Evolutionary conservation across 2,888 invertebrate genomes (phyloP).

Genomic region (Aromia moschata): DNA sequence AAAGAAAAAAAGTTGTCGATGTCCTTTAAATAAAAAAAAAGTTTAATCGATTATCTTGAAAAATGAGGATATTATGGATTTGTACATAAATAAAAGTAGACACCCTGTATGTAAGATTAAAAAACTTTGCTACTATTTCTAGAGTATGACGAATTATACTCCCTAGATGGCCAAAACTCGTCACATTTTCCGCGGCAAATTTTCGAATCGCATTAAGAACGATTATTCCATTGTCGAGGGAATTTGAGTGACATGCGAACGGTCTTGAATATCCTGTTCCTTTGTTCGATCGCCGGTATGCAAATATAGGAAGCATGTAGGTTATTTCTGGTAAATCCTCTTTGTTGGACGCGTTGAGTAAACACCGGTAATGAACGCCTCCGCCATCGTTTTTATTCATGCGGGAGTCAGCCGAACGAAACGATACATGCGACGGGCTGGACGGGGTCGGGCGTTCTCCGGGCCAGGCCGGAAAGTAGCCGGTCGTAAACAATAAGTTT

Average conservation of each 20-base stretch:
- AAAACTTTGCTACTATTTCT: too few relatives aligned
- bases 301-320: constrained; percentile 28
- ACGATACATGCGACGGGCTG: constrained; percentile 11
- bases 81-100: too few relatives aligned
- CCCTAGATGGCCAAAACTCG: background rate
- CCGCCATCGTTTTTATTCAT: constrained; percentile 16
- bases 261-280: constrained; percentile 29
- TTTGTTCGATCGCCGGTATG: constrained; percentile 22
- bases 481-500: background rate
- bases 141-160: background rate
- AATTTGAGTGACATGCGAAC: constrained; percentile 15
- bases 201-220: background rate
- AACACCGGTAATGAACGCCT: constrained; percentile 32
- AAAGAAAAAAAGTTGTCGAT: too few relatives aligned
- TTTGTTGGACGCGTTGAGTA: constrained; percentile 21
- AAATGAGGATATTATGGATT: too few relatives aligned
- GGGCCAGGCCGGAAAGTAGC: background rate
- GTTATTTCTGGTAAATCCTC: constrained; percentile 26
- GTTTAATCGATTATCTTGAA: too few relatives aligned
- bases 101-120: too few relatives aligned
- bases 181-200: background rate
- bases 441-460: background rate
- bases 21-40: too few relatives aligned
- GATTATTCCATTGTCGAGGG: constrained; percentile 9
- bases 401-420: constrained; percentile 8